Evolutionary conservation across 1,140 invertebrate species (phyloP), one percentile per base, ranked within the genome.

Genomic region (Sarcophaga peregrina): DNA sequence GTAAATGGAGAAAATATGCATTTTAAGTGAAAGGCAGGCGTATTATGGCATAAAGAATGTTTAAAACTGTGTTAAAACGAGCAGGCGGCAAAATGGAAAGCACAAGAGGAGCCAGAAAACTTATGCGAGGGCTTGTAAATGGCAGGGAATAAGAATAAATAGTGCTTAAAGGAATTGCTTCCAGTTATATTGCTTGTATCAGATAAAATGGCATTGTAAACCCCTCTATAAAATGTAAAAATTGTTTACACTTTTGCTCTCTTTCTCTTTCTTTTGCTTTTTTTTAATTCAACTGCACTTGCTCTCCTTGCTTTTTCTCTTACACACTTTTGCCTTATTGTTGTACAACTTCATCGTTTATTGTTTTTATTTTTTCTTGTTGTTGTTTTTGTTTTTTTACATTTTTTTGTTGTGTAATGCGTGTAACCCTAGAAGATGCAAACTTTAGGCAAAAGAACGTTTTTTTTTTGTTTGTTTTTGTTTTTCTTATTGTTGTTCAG

Each of bases 391-490:
- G 25, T 68, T 8, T 68, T 68, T n/a, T n/a, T n/a, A n/a, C n/a
- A n/a, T n/a, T 68, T n/a, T 52, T 52, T 10, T 52, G 50, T 52
- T 52, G 13, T 52, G 50, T 68, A 20, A 68, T 68, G 62, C 62
- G 62, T 68, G 62, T 25, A 68, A 68, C 62, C 62, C 62, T 68
- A 25, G 62, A 68, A 68, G 62, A 68, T 68, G 62, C 62, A 68
- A 68, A 68, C 62, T 68, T 68, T 20, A 68, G 62, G 62, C 62
- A 68, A 68, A 20, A 68, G 20, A 68, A 20, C 17, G 20, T n/a
- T n/a, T n/a, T n/a, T n/a, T n/a, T n/a, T n/a, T n/a, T n/a, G 1
- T 68, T 68, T 8, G 17, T 68, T 68, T 58, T 68, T 68, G 17
- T 68, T 20, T 58, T 15, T n/a, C 54, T 58, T 58, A 58, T 58